phyloP scores from a whole-genome alignment of 2,113 vertebrate genomes.

The Lycocorax pyrrhopterus region DNA sequence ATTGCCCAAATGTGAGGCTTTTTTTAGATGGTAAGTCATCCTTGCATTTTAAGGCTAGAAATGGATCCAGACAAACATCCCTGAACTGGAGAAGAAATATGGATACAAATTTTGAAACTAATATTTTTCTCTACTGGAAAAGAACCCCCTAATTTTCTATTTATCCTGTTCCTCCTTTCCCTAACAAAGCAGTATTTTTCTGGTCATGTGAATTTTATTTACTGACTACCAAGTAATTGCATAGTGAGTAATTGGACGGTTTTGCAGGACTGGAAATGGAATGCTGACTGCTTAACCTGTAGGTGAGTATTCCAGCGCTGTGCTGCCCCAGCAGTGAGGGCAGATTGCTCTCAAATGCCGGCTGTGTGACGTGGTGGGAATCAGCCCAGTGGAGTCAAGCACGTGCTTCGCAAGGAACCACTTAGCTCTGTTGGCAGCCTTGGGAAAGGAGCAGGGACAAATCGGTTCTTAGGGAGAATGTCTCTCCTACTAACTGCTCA shows the following conservation, averaged over 20 bases:
- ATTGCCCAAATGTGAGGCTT: conserved; percentile 22
- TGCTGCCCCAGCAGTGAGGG: background rate
- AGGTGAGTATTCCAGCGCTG: background rate
- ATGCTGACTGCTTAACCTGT: conserved; percentile 1
- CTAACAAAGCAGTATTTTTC: conserved; percentile 52
- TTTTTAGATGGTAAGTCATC: conserved; percentile 17
- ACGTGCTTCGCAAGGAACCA: background rate
- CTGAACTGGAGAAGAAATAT: background rate
- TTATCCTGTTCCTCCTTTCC: conserved; percentile 17
- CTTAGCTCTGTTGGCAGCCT: background rate
- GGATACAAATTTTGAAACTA: conserved; percentile 8
- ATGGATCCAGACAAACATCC: conserved; percentile 13
- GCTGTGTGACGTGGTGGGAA: background rate
- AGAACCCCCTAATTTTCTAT: conserved; percentile 53
- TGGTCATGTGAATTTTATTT: conserved; percentile 65
- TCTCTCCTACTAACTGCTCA: background rate
- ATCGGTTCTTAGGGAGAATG: background rate
- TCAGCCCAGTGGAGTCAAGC: background rate
- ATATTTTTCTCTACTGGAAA: conserved; percentile 48
- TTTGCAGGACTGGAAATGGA: background rate
- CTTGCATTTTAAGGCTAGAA: conserved; percentile 35
- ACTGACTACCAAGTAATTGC: conserved; percentile 57
- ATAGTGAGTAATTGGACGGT: conserved; percentile 31
- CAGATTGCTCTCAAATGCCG: background rate
- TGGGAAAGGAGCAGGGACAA: background rate